Percentiles rank a stretch among this genome's conserved stretches.
Conservation (phyloP, 2,797 vertebrate genomes). For the Micropoecilia bifurca region DNA sequence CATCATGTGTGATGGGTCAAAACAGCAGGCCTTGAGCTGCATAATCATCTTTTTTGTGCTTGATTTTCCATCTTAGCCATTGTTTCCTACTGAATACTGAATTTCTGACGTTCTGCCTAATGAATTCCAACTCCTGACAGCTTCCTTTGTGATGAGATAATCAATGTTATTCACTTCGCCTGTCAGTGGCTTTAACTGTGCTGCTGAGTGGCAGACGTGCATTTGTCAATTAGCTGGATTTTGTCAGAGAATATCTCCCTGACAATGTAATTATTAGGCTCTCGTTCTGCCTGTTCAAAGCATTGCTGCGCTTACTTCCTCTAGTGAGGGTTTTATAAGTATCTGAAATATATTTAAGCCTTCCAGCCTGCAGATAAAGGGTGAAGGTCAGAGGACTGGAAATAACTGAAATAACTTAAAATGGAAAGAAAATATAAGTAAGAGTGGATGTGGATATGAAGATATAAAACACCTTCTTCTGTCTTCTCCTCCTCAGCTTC, state of each 20-base stretch:
- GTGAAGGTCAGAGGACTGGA: conserved; percentile 7
- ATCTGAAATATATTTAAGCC: not conserved
- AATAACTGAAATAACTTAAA: conserved; percentile 26
- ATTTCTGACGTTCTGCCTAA: conserved; percentile 1
- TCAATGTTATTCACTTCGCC: conserved; percentile 9
- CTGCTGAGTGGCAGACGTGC: not conserved
- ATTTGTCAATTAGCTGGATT: conserved; percentile 12
- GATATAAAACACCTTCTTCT: conserved; percentile 13
- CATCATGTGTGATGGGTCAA: not conserved
- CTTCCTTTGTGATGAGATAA: conserved; percentile 19
- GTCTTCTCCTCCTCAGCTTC: conserved; percentile 10
- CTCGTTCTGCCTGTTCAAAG: conserved; percentile 1
- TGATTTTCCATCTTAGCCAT: not conserved
- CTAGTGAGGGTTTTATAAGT: not conserved
- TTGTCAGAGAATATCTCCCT: conserved; percentile 15
- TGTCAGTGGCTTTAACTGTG: conserved; percentile 17
- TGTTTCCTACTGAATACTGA: not conserved
- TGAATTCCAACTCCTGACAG: conserved; percentile 11
- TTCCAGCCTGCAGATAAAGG: conserved; percentile 10
- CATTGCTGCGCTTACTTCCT: not conserved
- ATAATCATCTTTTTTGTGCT: not conserved
- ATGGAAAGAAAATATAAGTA: conserved; percentile 45
- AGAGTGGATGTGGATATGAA: conserved; percentile 49
- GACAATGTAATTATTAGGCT: not conserved
- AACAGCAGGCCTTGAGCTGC: not conserved